Evolutionary conservation across 2,888 invertebrate species (phyloP).

Genomic region (Calameuta idolon): DNA sequence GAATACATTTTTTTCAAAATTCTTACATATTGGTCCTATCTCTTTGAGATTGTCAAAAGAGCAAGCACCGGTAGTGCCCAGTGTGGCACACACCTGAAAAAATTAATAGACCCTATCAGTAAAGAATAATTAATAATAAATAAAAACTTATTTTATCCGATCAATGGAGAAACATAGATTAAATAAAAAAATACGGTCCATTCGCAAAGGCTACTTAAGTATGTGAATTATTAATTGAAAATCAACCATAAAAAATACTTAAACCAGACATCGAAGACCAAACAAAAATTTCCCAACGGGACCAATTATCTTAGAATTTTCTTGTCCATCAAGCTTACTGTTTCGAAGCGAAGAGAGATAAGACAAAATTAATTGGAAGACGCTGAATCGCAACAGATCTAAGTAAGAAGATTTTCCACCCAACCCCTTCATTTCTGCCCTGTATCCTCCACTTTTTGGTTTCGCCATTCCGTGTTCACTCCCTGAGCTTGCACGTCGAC

Average conservation of each 20-base stretch:
- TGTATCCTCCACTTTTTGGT: not conserved
- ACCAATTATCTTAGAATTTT: conserved; percentile 34
- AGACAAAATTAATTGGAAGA: conserved; percentile 32
- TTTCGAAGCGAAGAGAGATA: not conserved
- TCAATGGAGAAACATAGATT: too few relatives aligned
- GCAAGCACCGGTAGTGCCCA: conserved; percentile 97
- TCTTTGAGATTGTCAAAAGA: conserved; percentile 90
- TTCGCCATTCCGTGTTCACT: not conserved
- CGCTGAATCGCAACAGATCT: not conserved
- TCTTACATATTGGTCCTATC: conserved; percentile 73
- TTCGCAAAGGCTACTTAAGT: not conserved
- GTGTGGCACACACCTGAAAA: conserved; percentile 88
- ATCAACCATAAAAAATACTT: not conserved
- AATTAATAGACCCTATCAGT: not conserved
- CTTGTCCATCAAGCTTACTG: not conserved
- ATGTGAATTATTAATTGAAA: not conserved
- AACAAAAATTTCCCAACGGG: conserved; percentile 26
- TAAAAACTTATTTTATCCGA: not conserved
- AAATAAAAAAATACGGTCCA: not conserved
- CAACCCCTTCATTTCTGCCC: not conserved
- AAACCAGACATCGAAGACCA: not conserved
- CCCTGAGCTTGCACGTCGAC: not conserved
- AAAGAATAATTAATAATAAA: not conserved
- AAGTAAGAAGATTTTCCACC: conserved; percentile 33
- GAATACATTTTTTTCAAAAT: not conserved